These are phyloP conservation scores for Platerodrilus igneus DNA, from an alignment of 2,888 invertebrate species.

Conservation along the genomic window DNA sequence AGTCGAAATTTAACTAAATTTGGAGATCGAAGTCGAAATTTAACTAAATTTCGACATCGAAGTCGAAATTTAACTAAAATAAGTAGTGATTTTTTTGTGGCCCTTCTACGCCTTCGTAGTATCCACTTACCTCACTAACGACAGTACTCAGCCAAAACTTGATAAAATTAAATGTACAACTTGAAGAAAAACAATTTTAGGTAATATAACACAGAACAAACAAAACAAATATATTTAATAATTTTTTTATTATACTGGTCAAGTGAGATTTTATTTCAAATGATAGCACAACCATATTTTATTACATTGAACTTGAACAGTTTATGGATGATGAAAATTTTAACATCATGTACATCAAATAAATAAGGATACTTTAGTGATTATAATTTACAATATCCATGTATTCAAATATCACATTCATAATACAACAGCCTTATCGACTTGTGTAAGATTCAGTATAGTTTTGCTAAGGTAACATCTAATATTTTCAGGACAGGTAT, in stretches of 20 bases:
- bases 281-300: constrained; percentile 43
- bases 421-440: constrained; percentile 48
- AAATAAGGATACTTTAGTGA: constrained; percentile 42
- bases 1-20: too few species aligned
- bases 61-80: too few species aligned
- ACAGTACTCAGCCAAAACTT: too few species aligned
- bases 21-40: too few species aligned
- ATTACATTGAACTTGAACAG: constrained; percentile 44
- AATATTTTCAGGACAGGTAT: constrained; percentile 42
- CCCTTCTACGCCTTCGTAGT: too few species aligned
- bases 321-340: constrained; percentile 38
- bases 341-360: constrained; percentile 46
- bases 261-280: constrained; percentile 36
- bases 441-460: constrained; percentile 38
- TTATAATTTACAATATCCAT: constrained; percentile 45
- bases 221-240: constrained; percentile 24
- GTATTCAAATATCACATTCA: constrained; percentile 51
- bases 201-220: too few species aligned
- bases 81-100: too few species aligned
- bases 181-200: too few species aligned
- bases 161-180: too few species aligned
- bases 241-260: constrained; percentile 40
- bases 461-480: constrained; percentile 41
- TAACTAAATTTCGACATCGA: too few species aligned
- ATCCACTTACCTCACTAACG: too few species aligned